Conservation (phyloP, 1,140 invertebrate genomes). For the Lordiphosa collinella region DNA sequence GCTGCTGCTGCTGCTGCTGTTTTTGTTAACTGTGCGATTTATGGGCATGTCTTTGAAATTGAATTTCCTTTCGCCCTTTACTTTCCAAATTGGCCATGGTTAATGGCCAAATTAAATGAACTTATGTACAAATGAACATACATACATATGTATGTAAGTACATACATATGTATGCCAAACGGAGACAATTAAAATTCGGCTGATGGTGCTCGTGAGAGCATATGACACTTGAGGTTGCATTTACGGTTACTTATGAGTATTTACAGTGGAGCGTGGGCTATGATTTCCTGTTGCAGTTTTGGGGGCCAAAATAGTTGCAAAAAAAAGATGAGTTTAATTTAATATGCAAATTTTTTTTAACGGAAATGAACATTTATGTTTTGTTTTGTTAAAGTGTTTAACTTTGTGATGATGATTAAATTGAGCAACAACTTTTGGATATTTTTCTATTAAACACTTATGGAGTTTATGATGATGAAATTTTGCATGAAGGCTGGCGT, state of each 20-base stretch:
- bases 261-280: neutral
- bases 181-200: no score
- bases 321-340: slow-evolving; percentile 39
- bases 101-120: slow-evolving; percentile 10
- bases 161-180: no score
- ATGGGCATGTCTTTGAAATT: slow-evolving; percentile 50
- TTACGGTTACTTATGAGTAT: neutral
- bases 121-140: neutral
- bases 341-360: slow-evolving; percentile 37
- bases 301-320: slow-evolving; percentile 4
- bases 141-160: no score
- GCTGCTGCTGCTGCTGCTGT: slow-evolving; percentile 12
- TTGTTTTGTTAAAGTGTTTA: neutral
- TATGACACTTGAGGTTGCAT: no score
- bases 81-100: slow-evolving; percentile 48
- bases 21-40: slow-evolving; percentile 42
- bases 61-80: slow-evolving; percentile 58
- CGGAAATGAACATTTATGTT: slow-evolving; percentile 32
- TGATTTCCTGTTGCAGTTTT: no score
- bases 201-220: no score
- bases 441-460: neutral
- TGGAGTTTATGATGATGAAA: no score
- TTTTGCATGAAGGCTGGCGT: no score
- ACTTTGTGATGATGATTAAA: no score
- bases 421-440: no score